Evolutionary conservation across 2,797 vertebrate genomes (phyloP).

Genomic region (Pseudomugil tenellus): DNA sequence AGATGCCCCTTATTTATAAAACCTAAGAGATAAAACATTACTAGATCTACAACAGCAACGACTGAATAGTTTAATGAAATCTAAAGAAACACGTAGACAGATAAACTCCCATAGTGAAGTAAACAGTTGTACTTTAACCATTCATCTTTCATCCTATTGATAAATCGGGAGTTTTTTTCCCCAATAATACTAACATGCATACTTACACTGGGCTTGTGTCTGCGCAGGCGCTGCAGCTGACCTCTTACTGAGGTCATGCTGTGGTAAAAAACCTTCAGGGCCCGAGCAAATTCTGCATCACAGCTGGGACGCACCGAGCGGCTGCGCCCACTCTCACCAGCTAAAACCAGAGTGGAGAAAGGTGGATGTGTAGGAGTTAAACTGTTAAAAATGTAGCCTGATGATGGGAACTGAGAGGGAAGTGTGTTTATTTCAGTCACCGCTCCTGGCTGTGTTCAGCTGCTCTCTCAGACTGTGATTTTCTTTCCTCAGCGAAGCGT

Average conservation of each 20-base stretch:
- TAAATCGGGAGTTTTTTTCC: not conserved
- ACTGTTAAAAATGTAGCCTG: not conserved
- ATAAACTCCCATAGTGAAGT: not conserved
- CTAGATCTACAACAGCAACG: not conserved
- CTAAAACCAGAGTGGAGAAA: slow-evolving; percentile 45
- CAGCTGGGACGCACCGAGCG: slow-evolving; percentile 75
- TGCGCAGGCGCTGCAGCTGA: slow-evolving; percentile 85
- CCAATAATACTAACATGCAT: not conserved
- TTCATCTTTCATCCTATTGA: not conserved
- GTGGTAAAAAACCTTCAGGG: slow-evolving; percentile 90
- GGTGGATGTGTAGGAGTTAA: not conserved
- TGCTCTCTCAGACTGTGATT: slow-evolving; percentile 84
- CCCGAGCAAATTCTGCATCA: slow-evolving; percentile 87
- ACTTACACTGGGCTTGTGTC: slow-evolving; percentile 84
- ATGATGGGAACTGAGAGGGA: not conserved
- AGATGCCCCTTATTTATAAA: not conserved
- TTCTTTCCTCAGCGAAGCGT: slow-evolving; percentile 84
- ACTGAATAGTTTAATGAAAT: not conserved
- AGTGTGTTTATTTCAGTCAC: slow-evolving; percentile 52
- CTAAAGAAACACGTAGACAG: not conserved
- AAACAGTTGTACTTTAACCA: not conserved
- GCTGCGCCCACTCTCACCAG: slow-evolving; percentile 52
- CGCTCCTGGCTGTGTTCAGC: slow-evolving; percentile 66
- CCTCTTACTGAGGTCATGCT: slow-evolving; percentile 85
- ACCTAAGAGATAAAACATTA: not conserved